Percentiles rank a stretch among this genome's conserved stretches.
Evolutionary conservation across 2,797 vertebrate species (phyloP).

Genomic region (Botia kubotai): DNA sequence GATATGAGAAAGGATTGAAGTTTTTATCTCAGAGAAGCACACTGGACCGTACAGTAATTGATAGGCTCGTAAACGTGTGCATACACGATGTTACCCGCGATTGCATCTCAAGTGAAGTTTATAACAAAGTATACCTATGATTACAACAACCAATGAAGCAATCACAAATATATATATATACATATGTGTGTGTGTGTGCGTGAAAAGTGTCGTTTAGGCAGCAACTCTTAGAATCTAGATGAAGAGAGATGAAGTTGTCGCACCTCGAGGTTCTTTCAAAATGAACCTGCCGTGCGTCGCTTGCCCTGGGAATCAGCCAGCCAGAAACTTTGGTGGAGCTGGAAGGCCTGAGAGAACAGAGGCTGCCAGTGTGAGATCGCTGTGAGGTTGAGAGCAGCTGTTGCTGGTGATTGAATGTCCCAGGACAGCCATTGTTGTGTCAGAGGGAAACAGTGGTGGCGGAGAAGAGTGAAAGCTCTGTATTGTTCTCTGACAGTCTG

Average conservation of each 20-base stretch:
- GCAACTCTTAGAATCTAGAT: constrained; percentile 17
- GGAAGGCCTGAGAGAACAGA: constrained; percentile 39
- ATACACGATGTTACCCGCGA: not conserved
- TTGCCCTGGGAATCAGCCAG: constrained; percentile 42
- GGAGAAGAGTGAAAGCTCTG: constrained; percentile 48
- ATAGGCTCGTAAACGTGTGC: not conserved
- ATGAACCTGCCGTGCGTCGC: constrained; percentile 54
- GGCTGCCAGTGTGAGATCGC: constrained; percentile 44
- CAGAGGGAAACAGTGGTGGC: constrained; percentile 49
- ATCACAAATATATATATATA: not conserved
- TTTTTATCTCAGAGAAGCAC: not conserved
- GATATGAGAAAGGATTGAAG: not conserved
- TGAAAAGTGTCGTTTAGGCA: not conserved
- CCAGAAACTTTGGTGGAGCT: constrained; percentile 45
- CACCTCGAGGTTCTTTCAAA: constrained; percentile 53
- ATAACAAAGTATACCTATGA: not conserved
- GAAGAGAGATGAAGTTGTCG: constrained; percentile 39
- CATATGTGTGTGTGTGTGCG: no score
- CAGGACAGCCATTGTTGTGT: constrained; percentile 56
- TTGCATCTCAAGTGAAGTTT: not conserved
- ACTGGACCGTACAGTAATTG: not conserved
- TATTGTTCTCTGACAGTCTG: constrained; percentile 53
- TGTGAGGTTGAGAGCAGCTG: constrained; percentile 38
- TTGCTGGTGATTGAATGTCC: constrained; percentile 34
- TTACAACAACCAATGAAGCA: not conserved